A percentile compares a stretch with the other conserved stretches of the same genome.
These are phyloP conservation scores for Epicauta chinensis DNA, from an alignment of 1,140 invertebrate species.

Conservation along the genomic window DNA sequence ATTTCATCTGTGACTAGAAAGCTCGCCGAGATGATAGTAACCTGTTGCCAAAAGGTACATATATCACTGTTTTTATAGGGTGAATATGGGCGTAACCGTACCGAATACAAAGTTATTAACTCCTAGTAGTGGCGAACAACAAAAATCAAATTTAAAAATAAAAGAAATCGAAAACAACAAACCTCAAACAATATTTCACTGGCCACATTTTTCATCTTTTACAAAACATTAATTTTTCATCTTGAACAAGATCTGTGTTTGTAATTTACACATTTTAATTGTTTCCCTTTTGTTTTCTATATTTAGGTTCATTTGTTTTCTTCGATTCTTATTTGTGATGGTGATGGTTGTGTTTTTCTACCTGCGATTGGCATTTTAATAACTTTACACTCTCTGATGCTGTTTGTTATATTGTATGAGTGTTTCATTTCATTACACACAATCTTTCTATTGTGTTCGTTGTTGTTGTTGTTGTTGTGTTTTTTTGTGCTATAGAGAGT, in stretches of 20 bases:
- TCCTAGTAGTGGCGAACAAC: too few species aligned
- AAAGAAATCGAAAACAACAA: conserved; percentile 18
- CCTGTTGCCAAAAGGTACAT: too few species aligned
- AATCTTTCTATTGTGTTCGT: too few species aligned
- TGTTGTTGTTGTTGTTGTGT: too few species aligned
- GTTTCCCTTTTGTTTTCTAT: conserved; percentile 30
- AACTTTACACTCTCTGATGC: conserved; percentile 7
- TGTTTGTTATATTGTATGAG: too few species aligned
- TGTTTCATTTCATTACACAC: too few species aligned
- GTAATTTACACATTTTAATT: conserved; percentile 38
- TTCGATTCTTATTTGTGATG: neutral
- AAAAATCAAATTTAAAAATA: conserved; percentile 26
- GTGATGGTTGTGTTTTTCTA: conserved; percentile 9
- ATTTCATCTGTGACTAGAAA: conserved; percentile 14
- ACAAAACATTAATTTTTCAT: conserved; percentile 31
- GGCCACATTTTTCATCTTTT: conserved; percentile 30
- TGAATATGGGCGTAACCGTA: neutral
- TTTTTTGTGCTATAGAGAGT: too few species aligned
- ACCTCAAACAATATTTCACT: conserved; percentile 29
- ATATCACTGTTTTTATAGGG: too few species aligned
- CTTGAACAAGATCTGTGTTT: conserved; percentile 30
- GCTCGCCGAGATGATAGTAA: too few species aligned
- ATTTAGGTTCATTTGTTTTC: conserved; percentile 22
- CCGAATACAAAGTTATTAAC: conserved; percentile 25
- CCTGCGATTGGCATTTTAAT: conserved; percentile 25